Conservation (phyloP, 2,888 invertebrate species). For the Leptodirus hochenwartii region DNA sequence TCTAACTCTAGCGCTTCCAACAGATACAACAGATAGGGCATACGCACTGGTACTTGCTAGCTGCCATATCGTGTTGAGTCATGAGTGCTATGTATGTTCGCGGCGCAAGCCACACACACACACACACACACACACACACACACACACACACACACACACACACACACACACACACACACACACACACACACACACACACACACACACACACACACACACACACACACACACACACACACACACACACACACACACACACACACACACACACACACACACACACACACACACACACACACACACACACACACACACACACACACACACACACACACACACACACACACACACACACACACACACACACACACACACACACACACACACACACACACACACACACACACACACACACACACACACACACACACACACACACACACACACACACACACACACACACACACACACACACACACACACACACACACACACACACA, state of each 20-base stretch:
- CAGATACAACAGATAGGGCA: too few species aligned
- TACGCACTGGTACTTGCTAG: too few species aligned
- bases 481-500: conserved; percentile 3
- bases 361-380: conserved; percentile 7
- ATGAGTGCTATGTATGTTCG: too few species aligned
- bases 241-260: conserved; percentile 7
- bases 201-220: conserved; percentile 7
- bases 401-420: conserved; percentile 6
- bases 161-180: conserved; percentile 6
- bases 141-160: conserved; percentile 6
- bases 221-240: conserved; percentile 7
- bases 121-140: conserved; percentile 7
- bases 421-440: conserved; percentile 7
- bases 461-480: conserved; percentile 4
- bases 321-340: conserved; percentile 7
- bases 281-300: conserved; percentile 7
- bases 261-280: conserved; percentile 7
- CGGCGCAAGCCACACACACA: conserved; percentile 4
- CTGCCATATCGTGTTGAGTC: too few species aligned
- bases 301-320: conserved; percentile 6
- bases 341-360: conserved; percentile 7
- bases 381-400: conserved; percentile 7
- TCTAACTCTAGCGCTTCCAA: too few species aligned
- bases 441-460: conserved; percentile 6
- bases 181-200: conserved; percentile 6